Conservation (phyloP, 2,888 invertebrate genomes). For the Pterostichus madidus region DNA sequence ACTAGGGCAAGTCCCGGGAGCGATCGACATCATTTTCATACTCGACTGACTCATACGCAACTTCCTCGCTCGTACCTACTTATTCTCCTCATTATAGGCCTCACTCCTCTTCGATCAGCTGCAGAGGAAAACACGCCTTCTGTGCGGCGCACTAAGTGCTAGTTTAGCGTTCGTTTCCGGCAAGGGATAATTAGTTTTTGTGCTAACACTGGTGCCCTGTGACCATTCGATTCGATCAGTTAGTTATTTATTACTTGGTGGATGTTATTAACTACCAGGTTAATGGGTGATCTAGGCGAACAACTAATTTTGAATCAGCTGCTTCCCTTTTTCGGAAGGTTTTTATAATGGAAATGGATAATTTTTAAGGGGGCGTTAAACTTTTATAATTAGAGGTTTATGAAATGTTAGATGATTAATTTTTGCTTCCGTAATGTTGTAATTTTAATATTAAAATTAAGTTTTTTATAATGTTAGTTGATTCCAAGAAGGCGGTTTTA, state of each 20-base stretch:
- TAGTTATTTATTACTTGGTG: slow-evolving; percentile 40
- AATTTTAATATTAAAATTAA: slow-evolving; percentile 35
- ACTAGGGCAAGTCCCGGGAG: neutral
- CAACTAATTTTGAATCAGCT: slow-evolving; percentile 32
- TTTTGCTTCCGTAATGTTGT: slow-evolving; percentile 26
- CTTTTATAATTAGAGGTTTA: slow-evolving; percentile 28
- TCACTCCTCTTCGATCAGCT: neutral
- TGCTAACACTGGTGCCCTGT: slow-evolving; percentile 3
- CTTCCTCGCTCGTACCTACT: slow-evolving; percentile 18
- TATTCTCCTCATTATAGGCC: slow-evolving; percentile 35
- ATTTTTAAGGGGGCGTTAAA: slow-evolving; percentile 25
- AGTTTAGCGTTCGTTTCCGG: slow-evolving; percentile 43
- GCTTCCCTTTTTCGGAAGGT: neutral
- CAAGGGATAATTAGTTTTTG: slow-evolving; percentile 47
- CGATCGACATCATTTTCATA: slow-evolving; percentile 4
- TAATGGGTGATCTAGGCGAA: slow-evolving; percentile 2
- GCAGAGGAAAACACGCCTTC: slow-evolving; percentile 34
- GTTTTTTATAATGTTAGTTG: neutral
- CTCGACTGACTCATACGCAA: slow-evolving; percentile 36
- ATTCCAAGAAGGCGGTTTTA: neutral
- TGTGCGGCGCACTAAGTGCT: neutral
- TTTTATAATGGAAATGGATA: slow-evolving; percentile 7
- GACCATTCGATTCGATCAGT: slow-evolving; percentile 35
- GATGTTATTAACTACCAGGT: slow-evolving; percentile 21
- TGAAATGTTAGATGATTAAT: slow-evolving; percentile 10